Conservation (phyloP, 1,140 invertebrate genomes). For the Drosophila lowei region DNA sequence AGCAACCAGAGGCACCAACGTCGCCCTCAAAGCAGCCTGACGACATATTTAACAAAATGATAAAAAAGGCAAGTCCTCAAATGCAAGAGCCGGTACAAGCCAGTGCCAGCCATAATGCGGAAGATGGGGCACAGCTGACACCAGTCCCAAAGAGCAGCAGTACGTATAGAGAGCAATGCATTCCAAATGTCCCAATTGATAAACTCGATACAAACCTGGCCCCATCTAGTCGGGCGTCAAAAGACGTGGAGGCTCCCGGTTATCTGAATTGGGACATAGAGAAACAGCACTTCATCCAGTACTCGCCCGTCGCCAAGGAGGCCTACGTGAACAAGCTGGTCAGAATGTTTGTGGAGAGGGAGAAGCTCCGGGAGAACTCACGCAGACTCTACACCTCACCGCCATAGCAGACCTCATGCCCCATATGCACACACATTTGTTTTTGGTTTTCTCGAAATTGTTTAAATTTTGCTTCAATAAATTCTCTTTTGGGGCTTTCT, state of each 20-base stretch:
- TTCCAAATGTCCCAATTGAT: constrained; percentile 7
- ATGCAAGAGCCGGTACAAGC: background rate
- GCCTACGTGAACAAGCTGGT: constrained; percentile 54
- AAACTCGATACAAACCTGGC: constrained; percentile 16
- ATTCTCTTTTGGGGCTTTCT: constrained; percentile 14
- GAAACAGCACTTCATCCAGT: constrained; percentile 23
- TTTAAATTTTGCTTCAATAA: constrained; percentile 4
- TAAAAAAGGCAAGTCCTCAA: constrained; percentile 31
- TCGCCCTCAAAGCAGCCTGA: background rate
- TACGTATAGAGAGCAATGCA: constrained; percentile 27
- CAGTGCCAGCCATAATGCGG: background rate
- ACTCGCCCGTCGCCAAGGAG: constrained; percentile 34
- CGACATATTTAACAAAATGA: constrained; percentile 16
- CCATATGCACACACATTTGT: background rate
- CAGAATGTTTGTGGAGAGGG: constrained; percentile 25
- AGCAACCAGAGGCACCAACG: background rate
- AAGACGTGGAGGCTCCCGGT: constrained; percentile 30
- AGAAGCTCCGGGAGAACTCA: constrained; percentile 6
- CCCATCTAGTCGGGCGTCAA: constrained; percentile 20
- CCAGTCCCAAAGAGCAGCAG: background rate
- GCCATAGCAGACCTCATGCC: background rate
- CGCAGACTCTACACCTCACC: background rate
- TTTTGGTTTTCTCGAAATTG: background rate
- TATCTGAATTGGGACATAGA: constrained; percentile 56
- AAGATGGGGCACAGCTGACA: background rate